Evolutionary conservation across 2,888 invertebrate species (phyloP), one percentile per base, ranked within the genome.

Genomic region (Volucella zonaria): DNA sequence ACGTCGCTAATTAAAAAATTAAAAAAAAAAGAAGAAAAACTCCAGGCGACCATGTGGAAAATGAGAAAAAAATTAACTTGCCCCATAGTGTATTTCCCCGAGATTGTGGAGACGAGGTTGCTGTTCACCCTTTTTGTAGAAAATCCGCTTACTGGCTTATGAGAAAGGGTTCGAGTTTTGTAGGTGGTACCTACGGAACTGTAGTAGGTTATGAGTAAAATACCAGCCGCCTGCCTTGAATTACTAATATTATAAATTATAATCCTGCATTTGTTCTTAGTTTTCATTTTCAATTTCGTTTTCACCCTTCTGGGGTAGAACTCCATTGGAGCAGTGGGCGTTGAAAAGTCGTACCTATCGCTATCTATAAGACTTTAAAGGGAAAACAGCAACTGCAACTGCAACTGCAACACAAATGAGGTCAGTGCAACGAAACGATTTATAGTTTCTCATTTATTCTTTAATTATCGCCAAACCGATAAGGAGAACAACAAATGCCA

Each of bases 391-490:
- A 31, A 31, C 31, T 31, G 31, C 6, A 31, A 31, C 31, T 31
- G 31, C 6, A 59, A 31, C 18, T 43, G 42, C 54, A 59, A 64
- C 56, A 66, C 23, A 52, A 83, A 83, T 75, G 61, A 40, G 83
- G 83, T 83, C 75, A 83, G 75, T 70, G 79, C 64, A 66, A 49
- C 70, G 59, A 64, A 31, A 75, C 83, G 79, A 83, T 83, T 83
- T 83, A 83, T 83, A 80, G 78, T 79, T 83, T 83, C 76, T 80
- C 79, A 83, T 83, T 79, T 31, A 31, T 83, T 83, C 83, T 83
- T 80, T 83, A 83, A 76, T 80, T 83, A 83, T 56, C 64, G 59
- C 68, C 70, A 38, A 49, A 43, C 38, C 74, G 82, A 83, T 83
- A 83, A 83, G 82, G 59, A 56, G 49, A 47, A 71, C 43, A 59